These are phyloP conservation scores for Sicus ferrugineus DNA, from an alignment of 2,888 invertebrate species.

Conservation along the genomic window DNA sequence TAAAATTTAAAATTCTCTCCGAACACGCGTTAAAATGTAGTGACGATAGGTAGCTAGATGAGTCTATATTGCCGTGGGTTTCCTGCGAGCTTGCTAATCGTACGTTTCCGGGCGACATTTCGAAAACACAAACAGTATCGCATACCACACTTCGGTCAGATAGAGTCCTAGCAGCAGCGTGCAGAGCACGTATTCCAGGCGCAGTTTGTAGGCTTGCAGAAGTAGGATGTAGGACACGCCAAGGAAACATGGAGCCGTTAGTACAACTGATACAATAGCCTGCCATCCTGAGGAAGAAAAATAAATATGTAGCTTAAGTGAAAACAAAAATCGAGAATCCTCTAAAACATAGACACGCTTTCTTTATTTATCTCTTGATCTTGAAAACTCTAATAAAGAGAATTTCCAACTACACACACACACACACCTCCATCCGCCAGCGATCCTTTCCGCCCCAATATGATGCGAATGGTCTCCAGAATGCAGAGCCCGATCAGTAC, in stretches of 20 bases:
- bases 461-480: conserved; percentile 83
- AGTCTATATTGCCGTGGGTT: conserved; percentile 28
- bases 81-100: conserved; percentile 54
- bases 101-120: conserved; percentile 71
- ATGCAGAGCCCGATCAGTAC: conserved; percentile 79
- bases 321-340: too few species aligned
- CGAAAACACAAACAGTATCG: conserved; percentile 74
- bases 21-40: not conserved
- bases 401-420: not conserved
- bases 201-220: conserved; percentile 87
- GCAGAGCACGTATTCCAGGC: conserved; percentile 87
- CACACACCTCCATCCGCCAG: conserved; percentile 58
- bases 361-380: too few species aligned
- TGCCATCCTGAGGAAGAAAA: conserved; percentile 72
- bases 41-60: not conserved
- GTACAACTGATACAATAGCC: conserved; percentile 80
- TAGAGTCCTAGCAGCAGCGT: conserved; percentile 85
- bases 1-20: not conserved
- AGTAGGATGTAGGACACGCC: conserved; percentile 86
- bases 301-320: not conserved
- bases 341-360: too few species aligned
- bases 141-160: conserved; percentile 67
- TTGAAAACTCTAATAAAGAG: too few species aligned
- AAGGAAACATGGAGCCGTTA: conserved; percentile 83
- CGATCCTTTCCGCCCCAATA: conserved; percentile 81